Base-by-base conservation (phyloP, 2,797 vertebrate species). In the Anguilla anguilla region DNA sequence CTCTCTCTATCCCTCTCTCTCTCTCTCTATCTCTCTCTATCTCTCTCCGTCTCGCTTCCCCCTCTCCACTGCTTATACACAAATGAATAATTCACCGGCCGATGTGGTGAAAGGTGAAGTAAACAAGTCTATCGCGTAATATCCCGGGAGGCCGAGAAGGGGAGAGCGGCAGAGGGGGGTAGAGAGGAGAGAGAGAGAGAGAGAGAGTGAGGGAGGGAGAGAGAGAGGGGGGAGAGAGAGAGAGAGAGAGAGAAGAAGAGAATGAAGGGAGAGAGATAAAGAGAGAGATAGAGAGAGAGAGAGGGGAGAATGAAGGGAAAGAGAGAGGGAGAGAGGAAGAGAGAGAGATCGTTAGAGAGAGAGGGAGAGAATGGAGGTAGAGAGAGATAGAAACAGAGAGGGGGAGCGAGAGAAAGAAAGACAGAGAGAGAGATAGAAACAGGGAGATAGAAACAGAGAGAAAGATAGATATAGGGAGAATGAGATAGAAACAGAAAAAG, bases 71-170 rank as follows among this genome's bases (percentile, higher is more conserved):
- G 93, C 95, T 96, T 95, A 95, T 95, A 96, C 94, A 91, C 93
- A 92, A 90, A 96, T 97, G 96, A 97, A 97, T 97, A 96, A 97
- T 97, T 96, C 96, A 96, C 94, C 91, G 96, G 95, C 94, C 94
- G 93, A 95, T 95, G 95, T 96, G 95, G 96, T 95, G 95, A 96
- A 96, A 96, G 96, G 96, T 96, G 96, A 95, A 96, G 96, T 96
- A 96, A 96, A 96, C 96, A 96, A 96, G 96, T 96, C 96, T 96
- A 96, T 96, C 96, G 95, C 94, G 94, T 96, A 96, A 96, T 96
- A 96, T 96, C 96, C 96, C 95, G 85, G 93, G 96, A 95, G 96
- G 93, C 94, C 94, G 93, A 91, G 93, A 53, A n/a, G 55, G 35
- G 17, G 28, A 19, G n/a, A 43, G 35, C 49, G 51, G 53, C 3